Conservation (phyloP, 2,113 vertebrate genomes). For the Arothron firmamentum region DNA sequence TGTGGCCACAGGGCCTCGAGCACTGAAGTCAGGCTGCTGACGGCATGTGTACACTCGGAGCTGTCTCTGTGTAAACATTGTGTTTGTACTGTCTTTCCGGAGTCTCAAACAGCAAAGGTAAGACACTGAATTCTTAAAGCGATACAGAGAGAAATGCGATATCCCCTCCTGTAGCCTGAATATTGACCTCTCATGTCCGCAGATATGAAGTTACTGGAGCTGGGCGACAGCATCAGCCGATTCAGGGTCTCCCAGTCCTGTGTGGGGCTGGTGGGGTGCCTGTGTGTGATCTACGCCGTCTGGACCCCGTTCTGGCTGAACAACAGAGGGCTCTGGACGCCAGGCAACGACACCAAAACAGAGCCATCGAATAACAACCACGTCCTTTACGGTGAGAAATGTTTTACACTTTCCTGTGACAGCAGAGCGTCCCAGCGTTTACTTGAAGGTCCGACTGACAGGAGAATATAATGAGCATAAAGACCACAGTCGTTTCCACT, state of each 20-base stretch:
- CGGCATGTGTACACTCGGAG: neutral
- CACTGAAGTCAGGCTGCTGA: neutral
- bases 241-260: slow-evolving; percentile 69
- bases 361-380: slow-evolving; percentile 20
- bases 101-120: slow-evolving; percentile 35
- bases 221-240: slow-evolving; percentile 54
- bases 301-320: slow-evolving; percentile 72
- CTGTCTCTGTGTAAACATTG: neutral
- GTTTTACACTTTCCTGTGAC: neutral
- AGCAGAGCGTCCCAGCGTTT: neutral
- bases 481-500: neutral
- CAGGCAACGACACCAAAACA: slow-evolving; percentile 42
- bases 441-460: neutral
- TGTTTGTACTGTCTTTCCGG: no score
- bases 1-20: slow-evolving; percentile 18
- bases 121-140: slow-evolving; percentile 6
- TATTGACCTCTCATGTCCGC: neutral
- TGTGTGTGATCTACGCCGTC: slow-evolving; percentile 68
- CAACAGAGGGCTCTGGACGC: slow-evolving; percentile 64
- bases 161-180: no score
- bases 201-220: slow-evolving; percentile 60
- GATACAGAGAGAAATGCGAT: neutral
- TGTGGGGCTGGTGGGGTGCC: slow-evolving; percentile 68
- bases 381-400: slow-evolving; percentile 48
- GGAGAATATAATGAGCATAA: neutral